phyloP scores from a whole-genome alignment of 2,888 invertebrate genomes.

The Tholera decimalis region DNA sequence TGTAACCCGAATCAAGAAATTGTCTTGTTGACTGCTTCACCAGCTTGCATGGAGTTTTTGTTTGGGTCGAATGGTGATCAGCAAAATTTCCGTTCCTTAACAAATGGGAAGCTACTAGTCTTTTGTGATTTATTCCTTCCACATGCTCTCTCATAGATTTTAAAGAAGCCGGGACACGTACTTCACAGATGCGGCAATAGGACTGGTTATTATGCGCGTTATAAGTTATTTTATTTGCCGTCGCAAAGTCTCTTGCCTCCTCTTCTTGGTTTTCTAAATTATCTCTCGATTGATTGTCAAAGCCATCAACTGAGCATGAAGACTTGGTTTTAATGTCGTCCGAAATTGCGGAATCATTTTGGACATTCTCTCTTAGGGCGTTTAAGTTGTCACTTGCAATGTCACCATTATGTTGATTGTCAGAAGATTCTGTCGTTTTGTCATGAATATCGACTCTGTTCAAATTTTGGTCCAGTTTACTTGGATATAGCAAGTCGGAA shows the following conservation, averaged over 20 bases:
- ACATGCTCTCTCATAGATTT: conserved; percentile 53
- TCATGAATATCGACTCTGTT: conserved; percentile 52
- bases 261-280: conserved; percentile 4
- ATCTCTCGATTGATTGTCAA: not conserved
- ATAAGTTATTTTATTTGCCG: conserved; percentile 47
- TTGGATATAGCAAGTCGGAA: conserved; percentile 42
- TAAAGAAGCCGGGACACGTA: conserved; percentile 40
- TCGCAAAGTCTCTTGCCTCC: conserved; percentile 22
- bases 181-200: conserved; percentile 56
- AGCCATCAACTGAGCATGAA: not conserved
- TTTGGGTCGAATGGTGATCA: too few relatives aligned
- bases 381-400: not conserved
- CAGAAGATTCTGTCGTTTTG: conserved; percentile 15
- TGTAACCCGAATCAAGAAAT: conserved; percentile 23
- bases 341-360: not conserved
- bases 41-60: not conserved
- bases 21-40: not conserved
- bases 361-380: not conserved
- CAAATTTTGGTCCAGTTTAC: conserved; percentile 30
- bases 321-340: not conserved
- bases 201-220: conserved; percentile 27
- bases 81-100: too few relatives aligned
- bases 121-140: conserved; percentile 67
- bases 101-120: conserved; percentile 21
- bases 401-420: not conserved